phyloP scores from a whole-genome alignment of 1,140 invertebrate species.

The Lanistes nyassanus region DNA sequence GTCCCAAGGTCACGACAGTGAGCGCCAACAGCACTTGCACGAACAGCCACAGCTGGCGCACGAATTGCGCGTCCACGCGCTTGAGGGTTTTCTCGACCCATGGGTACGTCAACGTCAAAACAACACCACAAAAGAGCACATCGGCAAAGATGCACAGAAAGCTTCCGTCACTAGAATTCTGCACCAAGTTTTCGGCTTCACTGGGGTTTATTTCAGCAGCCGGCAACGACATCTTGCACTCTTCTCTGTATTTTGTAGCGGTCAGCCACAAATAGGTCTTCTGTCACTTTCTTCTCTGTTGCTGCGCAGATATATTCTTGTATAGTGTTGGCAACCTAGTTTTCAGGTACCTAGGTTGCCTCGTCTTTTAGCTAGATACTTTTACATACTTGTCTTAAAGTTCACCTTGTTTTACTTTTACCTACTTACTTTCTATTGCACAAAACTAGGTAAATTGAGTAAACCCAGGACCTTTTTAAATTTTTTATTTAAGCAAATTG shows the following conservation, averaged over 20 bases:
- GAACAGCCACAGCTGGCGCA: not conserved
- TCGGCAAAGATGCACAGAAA: conserved; percentile 3
- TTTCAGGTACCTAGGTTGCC: too few relatives aligned
- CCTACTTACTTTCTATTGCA: too few relatives aligned
- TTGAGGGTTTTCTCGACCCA: not conserved
- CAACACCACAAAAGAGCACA: conserved; percentile 2
- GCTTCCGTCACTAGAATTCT: not conserved
- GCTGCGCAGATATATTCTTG: too few relatives aligned
- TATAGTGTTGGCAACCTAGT: too few relatives aligned
- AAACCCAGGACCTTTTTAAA: too few relatives aligned
- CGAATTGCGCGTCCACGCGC: not conserved
- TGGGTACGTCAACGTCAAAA: conserved; percentile 15
- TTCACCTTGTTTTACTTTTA: too few relatives aligned
- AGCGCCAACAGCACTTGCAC: not conserved
- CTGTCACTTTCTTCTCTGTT: not conserved
- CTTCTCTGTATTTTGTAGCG: not conserved
- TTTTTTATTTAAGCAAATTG: too few relatives aligned
- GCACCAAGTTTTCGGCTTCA: not conserved
- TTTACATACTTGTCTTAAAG: too few relatives aligned
- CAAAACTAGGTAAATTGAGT: too few relatives aligned
- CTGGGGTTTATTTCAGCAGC: not conserved
- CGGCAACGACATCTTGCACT: not conserved
- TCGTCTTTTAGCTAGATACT: too few relatives aligned
- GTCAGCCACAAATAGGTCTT: not conserved
- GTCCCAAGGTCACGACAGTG: not conserved